These are phyloP conservation scores for Agrochola circellaris DNA, from an alignment of 2,888 invertebrate species.

Conservation along the genomic window DNA sequence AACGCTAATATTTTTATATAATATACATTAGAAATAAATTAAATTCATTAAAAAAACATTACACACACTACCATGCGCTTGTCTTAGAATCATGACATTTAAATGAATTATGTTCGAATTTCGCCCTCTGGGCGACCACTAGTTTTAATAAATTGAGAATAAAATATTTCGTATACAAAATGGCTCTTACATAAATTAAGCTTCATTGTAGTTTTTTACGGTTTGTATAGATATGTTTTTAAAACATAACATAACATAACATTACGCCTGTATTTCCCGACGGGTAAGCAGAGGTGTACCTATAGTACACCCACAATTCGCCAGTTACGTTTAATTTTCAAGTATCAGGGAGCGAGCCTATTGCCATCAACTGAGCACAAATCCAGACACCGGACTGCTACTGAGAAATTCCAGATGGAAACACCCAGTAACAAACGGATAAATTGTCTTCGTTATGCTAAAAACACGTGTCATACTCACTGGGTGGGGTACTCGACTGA, in stretches of 20 bases:
- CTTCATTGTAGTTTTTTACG: too few species aligned
- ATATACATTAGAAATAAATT: too few species aligned
- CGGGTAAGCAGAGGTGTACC: neutral
- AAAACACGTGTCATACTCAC: slow-evolving; percentile 43
- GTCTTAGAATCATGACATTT: too few species aligned
- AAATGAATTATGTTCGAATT: too few species aligned
- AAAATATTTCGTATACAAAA: neutral
- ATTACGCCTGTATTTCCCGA: too few species aligned
- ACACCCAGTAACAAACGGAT: slow-evolving; percentile 21
- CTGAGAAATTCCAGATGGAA: neutral
- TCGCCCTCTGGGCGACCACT: too few species aligned
- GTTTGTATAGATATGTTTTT: neutral
- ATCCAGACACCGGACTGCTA: neutral
- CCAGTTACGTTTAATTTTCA: neutral
- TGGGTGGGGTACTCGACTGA: neutral
- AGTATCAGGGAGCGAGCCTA: neutral
- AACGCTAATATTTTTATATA: too few species aligned
- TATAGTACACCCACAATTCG: neutral
- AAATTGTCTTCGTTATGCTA: slow-evolving; percentile 61
- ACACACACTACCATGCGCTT: too few species aligned
- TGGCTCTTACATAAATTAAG: neutral
- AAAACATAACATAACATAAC: too few species aligned
- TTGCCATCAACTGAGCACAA: neutral
- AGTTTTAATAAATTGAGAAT: neutral
- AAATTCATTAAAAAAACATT: too few species aligned